A percentile compares a stretch with the other conserved stretches of the same genome.
Conservation (phyloP, 1,140 invertebrate species). For the Zaprionus inermis region DNA sequence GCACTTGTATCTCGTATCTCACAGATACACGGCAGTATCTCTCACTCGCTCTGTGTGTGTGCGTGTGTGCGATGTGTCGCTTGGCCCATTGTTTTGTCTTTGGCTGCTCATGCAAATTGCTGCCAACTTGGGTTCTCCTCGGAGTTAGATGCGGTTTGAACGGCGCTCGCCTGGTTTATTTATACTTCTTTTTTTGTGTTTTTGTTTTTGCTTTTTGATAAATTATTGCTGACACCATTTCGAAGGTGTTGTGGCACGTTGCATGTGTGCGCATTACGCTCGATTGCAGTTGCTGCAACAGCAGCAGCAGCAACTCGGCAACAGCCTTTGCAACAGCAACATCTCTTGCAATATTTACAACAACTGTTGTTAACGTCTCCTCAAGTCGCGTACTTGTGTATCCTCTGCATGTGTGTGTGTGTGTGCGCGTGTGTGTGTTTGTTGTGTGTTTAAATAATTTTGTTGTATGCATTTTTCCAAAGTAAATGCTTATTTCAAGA, state of each 20-base stretch:
- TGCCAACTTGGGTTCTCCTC: conserved; percentile 66
- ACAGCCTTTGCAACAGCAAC: conserved; percentile 36
- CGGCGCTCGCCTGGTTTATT: conserved; percentile 51
- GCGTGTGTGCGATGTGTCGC: conserved; percentile 20
- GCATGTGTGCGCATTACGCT: conserved; percentile 75
- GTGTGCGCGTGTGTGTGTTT: conserved; percentile 8
- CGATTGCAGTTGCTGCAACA: conserved; percentile 62
- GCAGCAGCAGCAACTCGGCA: conserved; percentile 46
- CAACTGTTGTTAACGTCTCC: conserved; percentile 35
- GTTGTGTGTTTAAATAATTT: conserved; percentile 40
- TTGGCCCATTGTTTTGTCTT: conserved; percentile 65
- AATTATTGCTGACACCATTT: conserved; percentile 79
- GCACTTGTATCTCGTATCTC: conserved; percentile 52
- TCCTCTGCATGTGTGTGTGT: conserved; percentile 6
- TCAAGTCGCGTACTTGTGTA: conserved; percentile 35
- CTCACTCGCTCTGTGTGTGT: background rate
- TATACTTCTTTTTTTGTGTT: conserved; percentile 36
- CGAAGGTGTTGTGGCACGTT: conserved; percentile 63
- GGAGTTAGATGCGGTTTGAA: conserved; percentile 62
- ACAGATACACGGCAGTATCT: conserved; percentile 41
- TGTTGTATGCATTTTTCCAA: conserved; percentile 46
- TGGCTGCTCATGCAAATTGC: conserved; percentile 56
- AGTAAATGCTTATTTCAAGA: conserved; percentile 59
- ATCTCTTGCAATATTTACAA: conserved; percentile 75
- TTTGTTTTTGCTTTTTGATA: conserved; percentile 63